A percentile compares a stretch with the other conserved stretches of the same genome.
phyloP scores from a whole-genome alignment of 2,797 vertebrate genomes.

The Argentina silus region DNA sequence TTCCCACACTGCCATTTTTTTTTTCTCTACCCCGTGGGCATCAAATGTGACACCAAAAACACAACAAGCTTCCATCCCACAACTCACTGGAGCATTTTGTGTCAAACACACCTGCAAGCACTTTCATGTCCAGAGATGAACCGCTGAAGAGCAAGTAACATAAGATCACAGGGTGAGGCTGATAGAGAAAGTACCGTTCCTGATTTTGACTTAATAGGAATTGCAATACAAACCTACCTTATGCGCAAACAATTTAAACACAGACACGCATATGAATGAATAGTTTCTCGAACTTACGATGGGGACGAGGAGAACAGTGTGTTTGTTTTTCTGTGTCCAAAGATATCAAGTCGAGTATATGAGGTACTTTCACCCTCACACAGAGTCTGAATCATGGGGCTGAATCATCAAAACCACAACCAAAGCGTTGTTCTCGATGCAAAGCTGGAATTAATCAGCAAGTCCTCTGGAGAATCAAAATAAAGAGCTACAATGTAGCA shows the following conservation, averaged over 20 bases:
- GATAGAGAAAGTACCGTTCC: too few species aligned
- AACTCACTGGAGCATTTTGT: constrained; percentile 19
- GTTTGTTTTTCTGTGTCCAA: too few species aligned
- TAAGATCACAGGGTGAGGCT: neutral
- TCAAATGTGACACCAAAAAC: constrained; percentile 27
- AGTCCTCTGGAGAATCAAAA: constrained; percentile 13
- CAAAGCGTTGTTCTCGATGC: constrained; percentile 14
- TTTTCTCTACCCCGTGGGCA: constrained; percentile 11
- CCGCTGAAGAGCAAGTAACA: constrained; percentile 12
- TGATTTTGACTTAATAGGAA: too few species aligned
- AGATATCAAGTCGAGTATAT: too few species aligned
- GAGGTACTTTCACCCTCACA: too few species aligned
- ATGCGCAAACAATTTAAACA: too few species aligned
- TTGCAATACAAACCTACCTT: too few species aligned
- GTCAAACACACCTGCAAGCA: constrained; percentile 36
- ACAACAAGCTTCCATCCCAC: constrained; percentile 55
- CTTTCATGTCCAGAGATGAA: constrained; percentile 7
- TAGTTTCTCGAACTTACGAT: too few species aligned
- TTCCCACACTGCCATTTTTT: constrained; percentile 14
- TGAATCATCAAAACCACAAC: constrained; percentile 62
- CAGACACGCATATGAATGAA: too few species aligned
- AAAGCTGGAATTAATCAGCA: neutral
- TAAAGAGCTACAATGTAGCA: neutral
- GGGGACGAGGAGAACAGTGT: too few species aligned
- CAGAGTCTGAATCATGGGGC: constrained; percentile 23